These are phyloP conservation scores for Corythornis madagascariensis DNA, from an alignment of 2,113 vertebrate species.

Conservation along the genomic window DNA sequence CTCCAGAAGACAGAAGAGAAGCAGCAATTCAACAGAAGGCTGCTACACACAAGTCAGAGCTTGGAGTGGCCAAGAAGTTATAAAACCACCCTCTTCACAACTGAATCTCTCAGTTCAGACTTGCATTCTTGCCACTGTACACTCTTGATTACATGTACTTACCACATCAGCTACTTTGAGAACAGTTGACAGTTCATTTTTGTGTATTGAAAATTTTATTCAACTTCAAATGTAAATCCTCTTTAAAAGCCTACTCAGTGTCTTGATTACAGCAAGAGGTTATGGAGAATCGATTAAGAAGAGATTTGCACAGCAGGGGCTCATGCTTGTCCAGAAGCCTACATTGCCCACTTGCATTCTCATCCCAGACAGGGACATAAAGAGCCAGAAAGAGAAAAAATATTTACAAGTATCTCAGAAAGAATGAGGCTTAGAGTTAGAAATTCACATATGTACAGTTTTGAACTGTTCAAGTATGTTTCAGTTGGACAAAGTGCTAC, in stretches of 20 bases:
- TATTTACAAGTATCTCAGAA: slow-evolving; percentile 73
- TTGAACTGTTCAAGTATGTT: slow-evolving; percentile 79
- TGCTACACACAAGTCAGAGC: neutral
- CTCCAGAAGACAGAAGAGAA: neutral
- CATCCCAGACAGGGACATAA: neutral
- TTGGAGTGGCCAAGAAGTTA: neutral
- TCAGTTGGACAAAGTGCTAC: slow-evolving; percentile 78
- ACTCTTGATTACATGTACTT: neutral
- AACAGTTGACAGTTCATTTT: neutral
- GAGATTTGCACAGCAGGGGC: neutral
- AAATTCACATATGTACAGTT: slow-evolving; percentile 68
- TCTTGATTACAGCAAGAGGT: neutral
- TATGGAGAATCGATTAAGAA: neutral
- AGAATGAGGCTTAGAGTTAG: slow-evolving; percentile 17
- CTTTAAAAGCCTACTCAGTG: slow-evolving; percentile 35
- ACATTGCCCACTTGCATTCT: neutral
- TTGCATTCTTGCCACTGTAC: neutral
- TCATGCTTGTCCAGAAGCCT: neutral
- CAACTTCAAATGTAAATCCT: neutral
- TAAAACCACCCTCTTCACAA: neutral
- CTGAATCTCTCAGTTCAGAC: neutral
- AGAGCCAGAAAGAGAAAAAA: neutral
- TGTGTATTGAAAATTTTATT: slow-evolving; percentile 52
- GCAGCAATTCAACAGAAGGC: neutral
- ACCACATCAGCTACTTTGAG: neutral